A percentile compares a stretch with the other conserved stretches of the same genome.
Conservation (phyloP, 2,888 invertebrate genomes). For the Theodoxus fluviatilis region DNA sequence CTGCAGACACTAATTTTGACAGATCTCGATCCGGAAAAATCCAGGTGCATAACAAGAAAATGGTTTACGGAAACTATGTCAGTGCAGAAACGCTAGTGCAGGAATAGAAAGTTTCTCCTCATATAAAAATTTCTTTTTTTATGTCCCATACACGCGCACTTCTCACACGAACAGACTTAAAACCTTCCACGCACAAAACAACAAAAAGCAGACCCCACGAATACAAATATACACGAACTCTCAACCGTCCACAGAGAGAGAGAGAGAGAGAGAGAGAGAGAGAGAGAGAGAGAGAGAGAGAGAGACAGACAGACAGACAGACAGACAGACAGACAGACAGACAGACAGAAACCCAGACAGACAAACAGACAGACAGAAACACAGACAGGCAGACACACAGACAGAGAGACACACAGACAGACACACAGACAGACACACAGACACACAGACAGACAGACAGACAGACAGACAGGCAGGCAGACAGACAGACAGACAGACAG, state of each 20-base stretch:
- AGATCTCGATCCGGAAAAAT: too few species aligned
- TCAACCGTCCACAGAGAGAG: background rate
- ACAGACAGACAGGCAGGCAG: background rate
- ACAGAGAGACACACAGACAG: background rate
- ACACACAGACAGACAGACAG: conserved; percentile 3
- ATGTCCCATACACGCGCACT: background rate
- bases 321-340: background rate
- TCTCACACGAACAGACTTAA: background rate
- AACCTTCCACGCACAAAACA: background rate
- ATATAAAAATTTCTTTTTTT: too few species aligned
- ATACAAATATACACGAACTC: background rate
- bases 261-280: background rate
- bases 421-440: background rate
- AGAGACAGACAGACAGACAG: conserved; percentile 4
- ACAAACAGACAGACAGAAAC: background rate
- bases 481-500: background rate
- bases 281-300: background rate
- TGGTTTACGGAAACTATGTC: too few species aligned
- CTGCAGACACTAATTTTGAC: too few species aligned
- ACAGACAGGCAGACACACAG: background rate
- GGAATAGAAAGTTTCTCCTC: too few species aligned
- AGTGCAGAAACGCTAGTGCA: too few species aligned
- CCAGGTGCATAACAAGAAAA: too few species aligned
- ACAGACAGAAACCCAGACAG: background rate
- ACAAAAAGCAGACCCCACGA: background rate